These are phyloP conservation scores for Pomatorhinus ruficollis DNA, from an alignment of 2,113 vertebrate genomes.

Conservation along the genomic window DNA sequence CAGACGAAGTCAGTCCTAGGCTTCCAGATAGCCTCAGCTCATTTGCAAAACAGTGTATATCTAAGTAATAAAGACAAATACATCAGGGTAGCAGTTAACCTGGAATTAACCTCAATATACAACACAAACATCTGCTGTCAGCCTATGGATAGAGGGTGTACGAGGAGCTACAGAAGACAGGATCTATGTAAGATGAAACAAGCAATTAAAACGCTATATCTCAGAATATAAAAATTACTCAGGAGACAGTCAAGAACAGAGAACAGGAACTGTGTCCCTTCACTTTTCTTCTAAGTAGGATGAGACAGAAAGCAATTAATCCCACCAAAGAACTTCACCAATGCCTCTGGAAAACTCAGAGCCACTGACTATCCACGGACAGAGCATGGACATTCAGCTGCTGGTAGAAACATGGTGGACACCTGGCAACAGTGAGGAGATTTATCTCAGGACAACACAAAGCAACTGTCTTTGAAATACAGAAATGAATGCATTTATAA, in stretches of 20 bases:
- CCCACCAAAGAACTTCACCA: not conserved
- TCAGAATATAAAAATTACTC: not conserved
- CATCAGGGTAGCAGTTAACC: not conserved
- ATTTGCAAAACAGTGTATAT: not conserved
- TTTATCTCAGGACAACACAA: not conserved
- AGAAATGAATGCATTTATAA: not conserved
- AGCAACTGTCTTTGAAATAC: not conserved
- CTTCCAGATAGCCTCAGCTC: not conserved
- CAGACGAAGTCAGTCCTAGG: not conserved
- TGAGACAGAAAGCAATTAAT: not conserved
- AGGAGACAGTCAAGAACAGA: not conserved
- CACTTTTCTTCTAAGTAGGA: not conserved
- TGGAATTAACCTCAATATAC: not conserved
- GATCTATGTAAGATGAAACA: not conserved
- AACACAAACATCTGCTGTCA: not conserved
- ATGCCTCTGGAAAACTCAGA: not conserved
- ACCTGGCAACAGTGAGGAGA: not conserved
- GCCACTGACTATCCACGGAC: not conserved
- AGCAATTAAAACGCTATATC: not conserved
- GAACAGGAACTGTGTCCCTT: not conserved
- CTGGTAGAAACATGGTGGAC: not conserved
- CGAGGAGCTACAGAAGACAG: not conserved
- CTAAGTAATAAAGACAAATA: not conserved
- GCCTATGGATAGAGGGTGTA: not conserved
- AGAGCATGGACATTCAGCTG: not conserved